phyloP scores from a whole-genome alignment of 2,888 invertebrate genomes.

The Eubasilissa splendida region DNA sequence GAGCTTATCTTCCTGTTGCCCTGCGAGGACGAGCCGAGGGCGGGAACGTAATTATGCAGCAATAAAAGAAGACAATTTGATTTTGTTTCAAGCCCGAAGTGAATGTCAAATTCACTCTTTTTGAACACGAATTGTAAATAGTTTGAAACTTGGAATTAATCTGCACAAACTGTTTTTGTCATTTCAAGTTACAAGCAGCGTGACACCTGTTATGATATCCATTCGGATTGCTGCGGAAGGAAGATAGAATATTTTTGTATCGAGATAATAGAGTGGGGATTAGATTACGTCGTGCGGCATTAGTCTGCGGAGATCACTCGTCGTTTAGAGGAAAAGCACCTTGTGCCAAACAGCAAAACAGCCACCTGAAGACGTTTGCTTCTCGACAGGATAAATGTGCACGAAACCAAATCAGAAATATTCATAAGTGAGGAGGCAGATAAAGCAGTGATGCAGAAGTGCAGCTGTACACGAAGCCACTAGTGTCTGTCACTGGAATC shows the following conservation, averaged over 20 bases:
- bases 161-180: no score
- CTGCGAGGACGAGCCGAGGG: neutral
- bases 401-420: neutral
- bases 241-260: slow-evolving; percentile 17
- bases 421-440: neutral
- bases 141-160: no score
- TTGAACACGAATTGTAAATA: no score
- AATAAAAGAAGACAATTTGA: no score
- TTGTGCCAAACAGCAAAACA: slow-evolving; percentile 10
- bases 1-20: slow-evolving; percentile 9
- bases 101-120: no score
- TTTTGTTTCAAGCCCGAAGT: no score
- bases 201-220: no score
- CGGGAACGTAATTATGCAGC: no score
- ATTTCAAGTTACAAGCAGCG: no score
- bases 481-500: slow-evolving; percentile 4
- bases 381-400: neutral
- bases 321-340: slow-evolving; percentile 14
- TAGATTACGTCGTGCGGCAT: neutral
- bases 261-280: neutral
- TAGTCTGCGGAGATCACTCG: neutral
- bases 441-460: neutral
- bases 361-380: slow-evolving; percentile 3
- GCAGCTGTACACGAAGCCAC: slow-evolving; percentile 4
- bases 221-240: neutral